Conservation (phyloP, 1,140 invertebrate genomes). For the Megathymus violae region DNA sequence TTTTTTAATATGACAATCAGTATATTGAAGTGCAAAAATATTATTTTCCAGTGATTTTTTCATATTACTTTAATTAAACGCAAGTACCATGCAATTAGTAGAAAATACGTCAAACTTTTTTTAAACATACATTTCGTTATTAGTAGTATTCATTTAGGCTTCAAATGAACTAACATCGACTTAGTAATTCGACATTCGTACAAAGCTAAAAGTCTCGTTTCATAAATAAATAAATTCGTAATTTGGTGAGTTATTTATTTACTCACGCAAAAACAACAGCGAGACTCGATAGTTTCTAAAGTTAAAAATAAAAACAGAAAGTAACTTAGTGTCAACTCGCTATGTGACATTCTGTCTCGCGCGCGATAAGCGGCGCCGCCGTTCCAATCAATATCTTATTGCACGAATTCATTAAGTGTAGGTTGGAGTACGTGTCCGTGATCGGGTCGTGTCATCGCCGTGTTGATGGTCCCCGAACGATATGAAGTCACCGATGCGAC, state of each 20-base stretch:
- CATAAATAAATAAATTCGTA: conserved; percentile 5
- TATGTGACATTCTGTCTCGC: conserved; percentile 33
- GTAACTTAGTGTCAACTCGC: conserved; percentile 27
- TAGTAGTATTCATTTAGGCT: too few relatives aligned
- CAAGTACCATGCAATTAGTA: too few relatives aligned
- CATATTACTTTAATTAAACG: too few relatives aligned
- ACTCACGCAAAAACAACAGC: conserved; percentile 12
- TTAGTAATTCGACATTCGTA: not conserved
- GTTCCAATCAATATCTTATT: conserved; percentile 33
- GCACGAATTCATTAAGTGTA: conserved; percentile 36
- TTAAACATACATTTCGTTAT: too few relatives aligned
- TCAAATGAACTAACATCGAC: not conserved
- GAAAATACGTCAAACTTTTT: not conserved
- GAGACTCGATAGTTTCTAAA: conserved; percentile 31
- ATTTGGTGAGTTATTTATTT: conserved; percentile 21
- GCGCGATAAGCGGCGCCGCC: conserved; percentile 21
- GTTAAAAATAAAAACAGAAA: conserved; percentile 34
- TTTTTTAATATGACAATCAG: too few relatives aligned
- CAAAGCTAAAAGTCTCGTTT: not conserved
- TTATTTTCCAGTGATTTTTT: too few relatives aligned
- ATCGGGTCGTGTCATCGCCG: conserved; percentile 54
- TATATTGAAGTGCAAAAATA: too few relatives aligned
- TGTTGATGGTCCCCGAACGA: conserved; percentile 49
- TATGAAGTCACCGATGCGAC: conserved; percentile 60
- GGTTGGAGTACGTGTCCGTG: conserved; percentile 42